Evolutionary conservation across 1,140 invertebrate genomes (phyloP).

Genomic region (Asobara japonica): DNA sequence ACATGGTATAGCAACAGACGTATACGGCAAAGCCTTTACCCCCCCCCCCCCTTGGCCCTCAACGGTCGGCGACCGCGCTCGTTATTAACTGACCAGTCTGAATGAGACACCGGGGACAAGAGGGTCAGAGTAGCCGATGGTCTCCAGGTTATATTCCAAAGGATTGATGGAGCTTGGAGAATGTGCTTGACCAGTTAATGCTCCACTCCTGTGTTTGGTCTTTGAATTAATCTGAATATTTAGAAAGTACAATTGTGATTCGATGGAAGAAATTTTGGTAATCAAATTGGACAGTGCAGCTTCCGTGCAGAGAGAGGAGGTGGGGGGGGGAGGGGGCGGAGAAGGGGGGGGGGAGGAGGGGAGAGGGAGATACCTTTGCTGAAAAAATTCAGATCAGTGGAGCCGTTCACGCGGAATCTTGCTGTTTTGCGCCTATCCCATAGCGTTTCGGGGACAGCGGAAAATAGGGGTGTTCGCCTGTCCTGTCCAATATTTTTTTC

Average conservation of each 20-base stretch:
- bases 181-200: not conserved
- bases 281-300: not conserved
- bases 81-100: constrained; percentile 62
- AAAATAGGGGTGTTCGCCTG: no score
- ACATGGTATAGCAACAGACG: constrained; percentile 30
- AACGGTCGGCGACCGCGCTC: constrained; percentile 43
- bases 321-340: no score
- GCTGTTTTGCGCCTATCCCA: no score
- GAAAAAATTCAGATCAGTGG: no score
- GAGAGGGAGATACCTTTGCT: no score
- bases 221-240: not conserved
- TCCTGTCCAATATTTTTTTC: no score
- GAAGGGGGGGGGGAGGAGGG: no score
- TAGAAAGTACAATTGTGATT: not conserved
- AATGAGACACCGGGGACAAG: constrained; percentile 63
- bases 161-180: constrained; percentile 24
- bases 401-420: no score
- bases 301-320: no score
- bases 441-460: no score
- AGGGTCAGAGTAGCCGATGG: not conserved
- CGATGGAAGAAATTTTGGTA: not conserved
- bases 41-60: constrained; percentile 40
- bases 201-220: not conserved
- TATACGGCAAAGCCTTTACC: not conserved
- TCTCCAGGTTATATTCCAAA: constrained; percentile 27